Base-by-base conservation (phyloP, 2,797 vertebrate species). In the Sebastes oblongus region DNA sequence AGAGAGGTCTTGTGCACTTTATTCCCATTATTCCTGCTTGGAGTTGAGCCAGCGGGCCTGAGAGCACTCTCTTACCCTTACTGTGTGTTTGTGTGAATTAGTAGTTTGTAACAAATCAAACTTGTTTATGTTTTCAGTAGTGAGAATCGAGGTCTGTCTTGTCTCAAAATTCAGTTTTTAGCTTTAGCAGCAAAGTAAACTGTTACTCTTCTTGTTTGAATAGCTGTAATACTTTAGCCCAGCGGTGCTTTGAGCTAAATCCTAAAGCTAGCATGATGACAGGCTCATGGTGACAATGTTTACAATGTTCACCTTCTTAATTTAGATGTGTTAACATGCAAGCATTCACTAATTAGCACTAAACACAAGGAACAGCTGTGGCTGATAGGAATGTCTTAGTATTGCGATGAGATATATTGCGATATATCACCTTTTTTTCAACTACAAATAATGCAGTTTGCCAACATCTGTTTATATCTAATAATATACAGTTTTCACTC, bases 1-100 rank as follows among this genome's bases (percentile, higher is more conserved):
- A 36, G 39, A 82, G 68, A 69, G 16, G 46, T 77, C 76, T 78
- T 42, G 55, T 55, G 59, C 73, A 50, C 46, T 81, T 88, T 78
- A 78, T 82, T 82, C 67, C 16, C 71, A 72, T 75, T 75, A 69
- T 80, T 73, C n/a, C 24, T 65, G 32, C 30, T 22, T 70, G 25
- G 75, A 78, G 27, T n/a, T 2, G 3, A 66, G 67, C 77, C 88
- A 76, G 61, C 22, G 8, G 76, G 60, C 52, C 58, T 36, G 64
- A 74, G 58, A 68, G 73, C 66, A 54, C 30, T 30, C 18, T 74
- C 42, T 18, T 46, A 18, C 42, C 16, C 42, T 18, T 8, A 46
- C 42, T 46, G 42, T 46, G 42, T 46, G 52, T 55, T 78, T 67
- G 68, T 52, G 24, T 34, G 3, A 68, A 77, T 66, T 30, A 62